phyloP scores from a whole-genome alignment of 2,888 invertebrate species.

The Temnothorax rugatulus region DNA sequence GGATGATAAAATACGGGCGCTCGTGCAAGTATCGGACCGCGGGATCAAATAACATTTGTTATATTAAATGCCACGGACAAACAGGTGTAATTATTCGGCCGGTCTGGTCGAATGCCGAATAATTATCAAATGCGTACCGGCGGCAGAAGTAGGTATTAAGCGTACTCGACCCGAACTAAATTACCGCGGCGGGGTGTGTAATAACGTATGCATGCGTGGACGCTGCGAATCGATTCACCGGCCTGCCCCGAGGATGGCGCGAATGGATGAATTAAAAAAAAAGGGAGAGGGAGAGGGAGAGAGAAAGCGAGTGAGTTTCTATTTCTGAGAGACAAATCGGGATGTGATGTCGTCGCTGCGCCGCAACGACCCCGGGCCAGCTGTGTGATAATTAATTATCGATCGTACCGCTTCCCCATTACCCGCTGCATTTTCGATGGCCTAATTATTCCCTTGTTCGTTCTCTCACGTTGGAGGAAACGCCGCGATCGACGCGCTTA shows the following conservation, averaged over 20 bases:
- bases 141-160: constrained; percentile 66
- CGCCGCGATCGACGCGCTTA: neutral
- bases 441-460: constrained; percentile 45
- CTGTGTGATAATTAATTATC: constrained; percentile 46
- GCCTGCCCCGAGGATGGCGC: constrained; percentile 49
- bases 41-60: constrained; percentile 73
- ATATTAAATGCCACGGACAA: constrained; percentile 74
- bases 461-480: constrained; percentile 12
- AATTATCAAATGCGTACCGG: constrained; percentile 71
- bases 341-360: constrained; percentile 31
- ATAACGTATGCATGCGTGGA: constrained; percentile 58
- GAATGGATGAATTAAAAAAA: constrained; percentile 32
- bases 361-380: neutral
- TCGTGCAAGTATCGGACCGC: constrained; percentile 61
- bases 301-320: constrained; percentile 10
- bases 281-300: neutral
- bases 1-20: constrained; percentile 66
- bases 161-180: constrained; percentile 64
- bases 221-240: constrained; percentile 59
- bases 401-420: constrained; percentile 39
- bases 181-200: constrained; percentile 66
- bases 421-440: constrained; percentile 41
- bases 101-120: constrained; percentile 70
- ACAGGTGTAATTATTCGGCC: constrained; percentile 75
- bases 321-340: constrained; percentile 49